Conservation (phyloP, 1,140 invertebrate species). For the Cryptotermes secundus region DNA sequence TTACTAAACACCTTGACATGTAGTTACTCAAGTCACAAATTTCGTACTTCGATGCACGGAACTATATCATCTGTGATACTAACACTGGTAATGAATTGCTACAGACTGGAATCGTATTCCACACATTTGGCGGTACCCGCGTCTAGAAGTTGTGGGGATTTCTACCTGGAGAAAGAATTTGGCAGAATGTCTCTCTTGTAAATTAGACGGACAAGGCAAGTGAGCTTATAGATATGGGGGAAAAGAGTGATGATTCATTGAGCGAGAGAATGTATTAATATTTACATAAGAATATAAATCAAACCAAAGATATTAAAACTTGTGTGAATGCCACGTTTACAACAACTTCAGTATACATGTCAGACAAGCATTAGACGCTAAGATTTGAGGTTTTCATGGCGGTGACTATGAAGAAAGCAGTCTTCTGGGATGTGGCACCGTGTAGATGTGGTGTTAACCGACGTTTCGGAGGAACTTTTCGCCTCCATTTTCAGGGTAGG, state of each 20-base stretch:
- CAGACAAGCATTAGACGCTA: no score
- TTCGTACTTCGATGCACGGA: neutral
- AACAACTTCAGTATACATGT: no score
- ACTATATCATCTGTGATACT: neutral
- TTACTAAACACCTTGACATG: conserved; percentile 3
- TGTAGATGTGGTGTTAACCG: no score
- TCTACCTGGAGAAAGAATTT: neutral
- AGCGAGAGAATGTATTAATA: neutral
- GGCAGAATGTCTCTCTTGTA: neutral
- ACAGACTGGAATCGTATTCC: neutral
- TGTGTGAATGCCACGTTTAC: no score
- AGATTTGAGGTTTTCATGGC: no score
- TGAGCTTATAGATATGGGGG: neutral
- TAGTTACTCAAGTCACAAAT: neutral
- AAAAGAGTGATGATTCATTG: neutral
- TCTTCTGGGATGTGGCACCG: no score
- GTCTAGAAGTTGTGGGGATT: neutral
- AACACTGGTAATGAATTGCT: neutral
- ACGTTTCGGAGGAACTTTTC: no score
- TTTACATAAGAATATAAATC: neutral
- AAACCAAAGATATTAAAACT: no score
- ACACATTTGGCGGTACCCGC: neutral
- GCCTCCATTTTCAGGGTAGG: no score
- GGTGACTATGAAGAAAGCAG: no score
- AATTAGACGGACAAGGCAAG: neutral